Evolutionary conservation across 2,888 invertebrate species (phyloP).

Genomic region (Himalopsyche japonica): DNA sequence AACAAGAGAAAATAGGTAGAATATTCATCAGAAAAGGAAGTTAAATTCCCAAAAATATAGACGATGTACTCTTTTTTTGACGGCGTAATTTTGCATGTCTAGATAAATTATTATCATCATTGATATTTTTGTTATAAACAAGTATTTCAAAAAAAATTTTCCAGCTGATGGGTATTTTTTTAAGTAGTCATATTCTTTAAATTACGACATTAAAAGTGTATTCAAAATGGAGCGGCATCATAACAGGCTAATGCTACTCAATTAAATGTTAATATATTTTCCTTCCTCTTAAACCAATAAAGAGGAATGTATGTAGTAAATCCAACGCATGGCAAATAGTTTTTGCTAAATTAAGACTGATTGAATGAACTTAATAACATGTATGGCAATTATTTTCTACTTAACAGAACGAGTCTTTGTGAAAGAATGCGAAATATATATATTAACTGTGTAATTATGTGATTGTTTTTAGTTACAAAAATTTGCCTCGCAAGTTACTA

Average conservation of each 20-base stretch:
- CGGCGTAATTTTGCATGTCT: too few relatives aligned
- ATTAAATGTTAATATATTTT: neutral
- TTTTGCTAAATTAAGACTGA: neutral
- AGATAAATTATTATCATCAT: neutral
- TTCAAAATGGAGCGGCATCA: neutral
- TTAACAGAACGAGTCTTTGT: neutral
- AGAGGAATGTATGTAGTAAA: too few relatives aligned
- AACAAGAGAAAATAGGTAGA: too few relatives aligned
- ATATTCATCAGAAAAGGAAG: too few relatives aligned
- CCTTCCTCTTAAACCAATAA: neutral
- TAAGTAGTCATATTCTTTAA: neutral
- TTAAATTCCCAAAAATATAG: too few relatives aligned
- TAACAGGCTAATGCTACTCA: conserved; percentile 37
- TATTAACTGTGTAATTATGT: neutral
- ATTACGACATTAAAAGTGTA: neutral
- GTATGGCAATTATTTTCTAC: neutral
- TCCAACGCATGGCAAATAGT: neutral
- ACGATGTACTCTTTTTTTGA: too few relatives aligned
- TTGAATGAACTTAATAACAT: neutral
- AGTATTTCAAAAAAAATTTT: neutral
- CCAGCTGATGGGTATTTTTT: neutral
- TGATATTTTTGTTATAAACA: neutral
- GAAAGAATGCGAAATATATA: neutral
- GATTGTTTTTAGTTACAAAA: neutral
- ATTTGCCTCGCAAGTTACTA: neutral